Base-by-base conservation (phyloP, 2,113 vertebrate species). In the Peromyscus maniculatus region DNA sequence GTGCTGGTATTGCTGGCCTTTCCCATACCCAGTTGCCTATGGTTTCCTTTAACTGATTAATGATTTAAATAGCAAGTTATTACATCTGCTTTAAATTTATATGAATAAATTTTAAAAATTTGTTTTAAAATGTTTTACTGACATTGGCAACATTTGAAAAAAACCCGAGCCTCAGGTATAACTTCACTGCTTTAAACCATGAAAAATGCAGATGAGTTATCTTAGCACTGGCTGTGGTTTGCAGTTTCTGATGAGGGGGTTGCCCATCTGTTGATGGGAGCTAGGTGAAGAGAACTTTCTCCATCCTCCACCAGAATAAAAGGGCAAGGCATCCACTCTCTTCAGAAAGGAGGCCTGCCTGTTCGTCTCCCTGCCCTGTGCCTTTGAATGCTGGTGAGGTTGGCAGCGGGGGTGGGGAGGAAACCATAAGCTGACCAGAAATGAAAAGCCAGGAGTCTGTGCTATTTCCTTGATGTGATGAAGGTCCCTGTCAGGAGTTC, bases 401-500 rank as follows among this genome's bases (percentile, higher is more conserved):
- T 97, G 98, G 96, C 98, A 98, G 97, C 93, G 91, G 97, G 96
- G 98, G 93, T 97, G 97, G 98, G 98, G 89, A 93, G 91, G 94
- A 95, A 96, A 97, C 57, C 1, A 75, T 75, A 90, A 92, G 94
- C 93, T 19, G 82, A 97, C 86, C 97, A 96, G 97, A 97, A 97
- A 97, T 98, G 62, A 98, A 98, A 97, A 97, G 97, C 96, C 79
- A 72, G 86, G 49, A 96, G 98, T 98, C 98, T 98, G 97, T 96
- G 97, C 91, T 97, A 94, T 98, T 98, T 99, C 98, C 98, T 98
- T 98, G 97, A 98, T 77, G 98, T 99, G 99, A 98, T 99, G 99
- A 99, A 98, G 98, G 97, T 98, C 98, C 98, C 99, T 99, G 99
- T 99, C 99, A 98, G 97, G 98, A 98, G 91, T 97, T 97, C 98